Conservation (phyloP, 1,140 invertebrate species). For the Pomacea maculata region DNA sequence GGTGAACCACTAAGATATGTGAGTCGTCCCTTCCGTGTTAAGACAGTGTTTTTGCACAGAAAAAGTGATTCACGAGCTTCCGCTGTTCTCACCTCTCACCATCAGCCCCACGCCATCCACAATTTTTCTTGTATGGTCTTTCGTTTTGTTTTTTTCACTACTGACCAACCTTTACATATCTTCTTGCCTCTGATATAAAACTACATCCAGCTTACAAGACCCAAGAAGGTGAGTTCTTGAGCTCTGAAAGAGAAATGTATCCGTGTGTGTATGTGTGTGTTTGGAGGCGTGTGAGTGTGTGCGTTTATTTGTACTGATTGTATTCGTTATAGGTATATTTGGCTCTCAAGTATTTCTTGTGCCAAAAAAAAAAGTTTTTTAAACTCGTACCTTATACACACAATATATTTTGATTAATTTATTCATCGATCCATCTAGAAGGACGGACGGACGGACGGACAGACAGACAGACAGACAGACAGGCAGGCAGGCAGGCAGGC, state of each 20-base stretch:
- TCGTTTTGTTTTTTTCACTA: too few relatives aligned
- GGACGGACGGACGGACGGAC: neutral
- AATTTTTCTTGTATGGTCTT: too few relatives aligned
- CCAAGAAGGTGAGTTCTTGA: too few relatives aligned
- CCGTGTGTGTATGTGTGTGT: slow-evolving; percentile 12
- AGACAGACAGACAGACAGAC: neutral
- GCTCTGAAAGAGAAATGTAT: neutral
- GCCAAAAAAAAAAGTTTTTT: neutral
- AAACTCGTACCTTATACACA: neutral
- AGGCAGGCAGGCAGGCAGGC: neutral
- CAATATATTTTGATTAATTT: neutral
- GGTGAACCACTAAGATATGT: too few relatives aligned
- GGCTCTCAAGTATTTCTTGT: neutral
- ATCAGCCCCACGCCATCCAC: too few relatives aligned
- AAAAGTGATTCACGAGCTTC: too few relatives aligned
- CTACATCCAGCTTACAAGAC: too few relatives aligned
- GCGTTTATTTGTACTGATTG: neutral
- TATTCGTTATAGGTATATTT: neutral
- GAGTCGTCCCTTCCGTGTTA: too few relatives aligned
- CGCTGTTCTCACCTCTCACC: too few relatives aligned
- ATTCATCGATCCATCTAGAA: neutral
- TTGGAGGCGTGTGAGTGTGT: neutral
- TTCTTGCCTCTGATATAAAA: too few relatives aligned
- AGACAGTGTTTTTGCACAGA: too few relatives aligned
- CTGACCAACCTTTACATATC: too few relatives aligned